Evolutionary conservation across 2,888 invertebrate genomes (phyloP).

Genomic region (Drepana falcataria): DNA sequence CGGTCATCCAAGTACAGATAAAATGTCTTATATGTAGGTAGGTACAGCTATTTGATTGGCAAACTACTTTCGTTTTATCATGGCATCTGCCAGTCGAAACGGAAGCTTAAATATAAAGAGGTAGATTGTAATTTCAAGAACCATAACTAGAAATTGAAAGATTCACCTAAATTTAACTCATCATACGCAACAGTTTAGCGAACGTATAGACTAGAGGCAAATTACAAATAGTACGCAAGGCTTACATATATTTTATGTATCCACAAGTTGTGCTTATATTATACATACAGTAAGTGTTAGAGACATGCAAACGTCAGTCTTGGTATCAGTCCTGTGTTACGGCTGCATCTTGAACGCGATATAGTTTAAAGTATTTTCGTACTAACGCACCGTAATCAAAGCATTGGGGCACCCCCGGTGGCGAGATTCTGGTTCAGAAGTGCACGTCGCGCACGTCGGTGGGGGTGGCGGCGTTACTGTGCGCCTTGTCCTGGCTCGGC

Average conservation of each 20-base stretch:
- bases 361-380: slow-evolving; percentile 75
- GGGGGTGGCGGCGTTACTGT: slow-evolving; percentile 88
- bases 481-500: slow-evolving; percentile 77
- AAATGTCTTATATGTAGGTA: slow-evolving; percentile 25
- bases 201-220: slow-evolving; percentile 51
- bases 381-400: slow-evolving; percentile 68
- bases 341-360: slow-evolving; percentile 55
- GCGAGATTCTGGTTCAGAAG: slow-evolving; percentile 70
- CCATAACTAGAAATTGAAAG: slow-evolving; percentile 55
- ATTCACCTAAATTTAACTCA: slow-evolving; percentile 40
- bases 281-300: slow-evolving; percentile 56
- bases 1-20: slow-evolving; percentile 27
- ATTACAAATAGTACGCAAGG: slow-evolving; percentile 59
- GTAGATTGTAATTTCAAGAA: slow-evolving; percentile 76
- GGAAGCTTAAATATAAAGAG: slow-evolving; percentile 68
- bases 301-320: slow-evolving; percentile 74
- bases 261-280: slow-evolving; percentile 51
- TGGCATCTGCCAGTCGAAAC: slow-evolving; percentile 38
- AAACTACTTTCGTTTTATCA: slow-evolving; percentile 22
- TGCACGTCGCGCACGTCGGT: slow-evolving; percentile 92
- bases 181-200: slow-evolving; percentile 42
- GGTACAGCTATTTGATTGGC: slow-evolving; percentile 32
- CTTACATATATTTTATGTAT: slow-evolving; percentile 44
- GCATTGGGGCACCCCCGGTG: slow-evolving; percentile 32
- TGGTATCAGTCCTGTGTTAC: slow-evolving; percentile 72